A percentile compares a stretch with the other conserved stretches of the same genome.
phyloP scores from a whole-genome alignment of 2,888 invertebrate species.

The Cheilosia soror region DNA sequence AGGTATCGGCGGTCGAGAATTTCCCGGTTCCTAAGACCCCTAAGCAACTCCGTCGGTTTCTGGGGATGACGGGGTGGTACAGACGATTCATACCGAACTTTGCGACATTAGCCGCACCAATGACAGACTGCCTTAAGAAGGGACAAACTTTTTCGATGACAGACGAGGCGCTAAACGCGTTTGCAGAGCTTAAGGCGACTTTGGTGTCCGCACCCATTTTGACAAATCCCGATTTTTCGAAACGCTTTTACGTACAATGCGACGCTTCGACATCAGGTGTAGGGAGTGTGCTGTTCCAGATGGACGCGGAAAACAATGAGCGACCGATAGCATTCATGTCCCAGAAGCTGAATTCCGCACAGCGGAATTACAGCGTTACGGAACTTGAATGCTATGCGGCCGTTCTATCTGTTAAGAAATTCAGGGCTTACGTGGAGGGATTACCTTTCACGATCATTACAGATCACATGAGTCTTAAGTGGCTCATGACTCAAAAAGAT shows the following conservation, averaged over 20 bases:
- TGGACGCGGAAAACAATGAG: background rate
- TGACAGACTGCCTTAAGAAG: background rate
- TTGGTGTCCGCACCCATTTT: background rate
- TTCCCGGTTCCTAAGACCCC: background rate
- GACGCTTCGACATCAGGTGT: background rate
- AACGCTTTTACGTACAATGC: conserved; percentile 1
- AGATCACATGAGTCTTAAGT: background rate
- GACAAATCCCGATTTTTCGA: background rate
- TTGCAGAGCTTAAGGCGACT: background rate
- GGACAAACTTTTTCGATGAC: background rate
- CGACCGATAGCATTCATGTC: conserved; percentile 2
- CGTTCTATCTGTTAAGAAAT: background rate
- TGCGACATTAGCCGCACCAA: background rate
- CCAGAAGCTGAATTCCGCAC: background rate
- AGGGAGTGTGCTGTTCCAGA: background rate
- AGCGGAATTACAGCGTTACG: background rate
- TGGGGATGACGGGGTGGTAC: background rate
- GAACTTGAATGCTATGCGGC: background rate
- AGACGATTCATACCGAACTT: background rate
- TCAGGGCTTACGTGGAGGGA: background rate
- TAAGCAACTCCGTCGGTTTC: background rate
- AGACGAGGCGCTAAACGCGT: background rate
- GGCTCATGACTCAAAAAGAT: background rate
- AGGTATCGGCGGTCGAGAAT: background rate
- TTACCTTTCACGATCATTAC: background rate